These are phyloP conservation scores for Silurus meridionalis DNA, from an alignment of 2,113 vertebrate species.

Conservation along the genomic window DNA sequence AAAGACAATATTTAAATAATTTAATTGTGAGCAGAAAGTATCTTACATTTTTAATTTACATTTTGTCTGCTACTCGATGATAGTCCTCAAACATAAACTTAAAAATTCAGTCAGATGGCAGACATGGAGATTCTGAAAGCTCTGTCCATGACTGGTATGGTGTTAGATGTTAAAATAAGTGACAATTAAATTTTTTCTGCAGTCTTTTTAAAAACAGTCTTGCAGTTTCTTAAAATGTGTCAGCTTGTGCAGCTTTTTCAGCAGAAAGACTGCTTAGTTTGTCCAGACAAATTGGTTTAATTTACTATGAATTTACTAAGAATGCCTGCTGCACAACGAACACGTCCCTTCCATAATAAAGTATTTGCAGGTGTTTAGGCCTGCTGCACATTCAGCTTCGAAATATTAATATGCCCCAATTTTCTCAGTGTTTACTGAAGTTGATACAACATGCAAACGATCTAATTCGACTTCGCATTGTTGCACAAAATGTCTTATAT, in stretches of 20 bases:
- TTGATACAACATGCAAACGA: not conserved
- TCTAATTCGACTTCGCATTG: constrained; percentile 12
- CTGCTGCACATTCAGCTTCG: constrained; percentile 34
- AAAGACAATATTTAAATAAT: not conserved
- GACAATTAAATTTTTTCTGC: not conserved
- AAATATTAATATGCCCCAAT: constrained; percentile 36
- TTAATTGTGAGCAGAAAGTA: not conserved
- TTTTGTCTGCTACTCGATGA: not conserved
- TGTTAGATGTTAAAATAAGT: not conserved
- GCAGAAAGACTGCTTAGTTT: not conserved
- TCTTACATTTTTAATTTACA: not conserved
- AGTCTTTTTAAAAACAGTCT: not conserved
- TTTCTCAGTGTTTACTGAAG: constrained; percentile 21
- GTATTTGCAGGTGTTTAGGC: constrained; percentile 53
- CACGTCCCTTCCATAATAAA: constrained; percentile 38
- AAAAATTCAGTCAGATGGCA: not conserved
- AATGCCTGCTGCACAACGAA: constrained; percentile 35
- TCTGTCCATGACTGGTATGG: not conserved
- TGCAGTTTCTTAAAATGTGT: not conserved
- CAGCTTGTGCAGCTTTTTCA: not conserved
- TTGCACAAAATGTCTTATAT: not conserved
- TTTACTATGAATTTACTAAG: not conserved
- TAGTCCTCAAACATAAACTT: not conserved
- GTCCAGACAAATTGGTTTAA: constrained; percentile 4
- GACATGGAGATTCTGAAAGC: not conserved